Evolutionary conservation across 2,888 invertebrate genomes (phyloP).

Genomic region (Hedya salicella): DNA sequence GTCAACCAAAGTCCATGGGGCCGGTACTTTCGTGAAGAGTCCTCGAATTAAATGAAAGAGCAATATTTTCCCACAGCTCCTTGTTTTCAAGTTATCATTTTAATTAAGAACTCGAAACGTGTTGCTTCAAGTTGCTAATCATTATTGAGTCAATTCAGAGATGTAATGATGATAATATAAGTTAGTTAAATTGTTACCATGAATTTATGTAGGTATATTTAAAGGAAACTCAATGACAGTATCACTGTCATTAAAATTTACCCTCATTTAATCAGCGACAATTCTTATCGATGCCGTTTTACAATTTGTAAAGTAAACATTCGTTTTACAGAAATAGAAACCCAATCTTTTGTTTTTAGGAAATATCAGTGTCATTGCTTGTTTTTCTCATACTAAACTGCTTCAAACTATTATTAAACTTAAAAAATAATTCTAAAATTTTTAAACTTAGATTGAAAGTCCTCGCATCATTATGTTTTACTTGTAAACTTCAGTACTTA

Average conservation of each 20-base stretch:
- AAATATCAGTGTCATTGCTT: no score
- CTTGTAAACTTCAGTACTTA: no score
- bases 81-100: constrained; percentile 71
- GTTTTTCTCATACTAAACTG: no score
- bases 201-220: constrained; percentile 8
- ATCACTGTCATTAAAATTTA: background rate
- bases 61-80: constrained; percentile 70
- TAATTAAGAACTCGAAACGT: constrained; percentile 70
- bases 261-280: background rate
- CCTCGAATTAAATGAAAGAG: constrained; percentile 72
- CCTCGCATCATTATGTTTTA: no score
- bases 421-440: no score
- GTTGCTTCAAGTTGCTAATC: constrained; percentile 56
- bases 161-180: constrained; percentile 30
- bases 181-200: constrained; percentile 18
- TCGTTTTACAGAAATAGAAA: no score
- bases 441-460: no score
- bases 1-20: constrained; percentile 42
- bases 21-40: constrained; percentile 56
- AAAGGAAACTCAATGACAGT: constrained; percentile 6
- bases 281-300: background rate
- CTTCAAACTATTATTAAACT: no score
- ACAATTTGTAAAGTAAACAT: no score
- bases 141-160: constrained; percentile 51
- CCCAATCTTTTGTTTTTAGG: no score